Conservation (phyloP, 64 coral and sea anemone genomes). For the Dendronephthya gigantea region DNA sequence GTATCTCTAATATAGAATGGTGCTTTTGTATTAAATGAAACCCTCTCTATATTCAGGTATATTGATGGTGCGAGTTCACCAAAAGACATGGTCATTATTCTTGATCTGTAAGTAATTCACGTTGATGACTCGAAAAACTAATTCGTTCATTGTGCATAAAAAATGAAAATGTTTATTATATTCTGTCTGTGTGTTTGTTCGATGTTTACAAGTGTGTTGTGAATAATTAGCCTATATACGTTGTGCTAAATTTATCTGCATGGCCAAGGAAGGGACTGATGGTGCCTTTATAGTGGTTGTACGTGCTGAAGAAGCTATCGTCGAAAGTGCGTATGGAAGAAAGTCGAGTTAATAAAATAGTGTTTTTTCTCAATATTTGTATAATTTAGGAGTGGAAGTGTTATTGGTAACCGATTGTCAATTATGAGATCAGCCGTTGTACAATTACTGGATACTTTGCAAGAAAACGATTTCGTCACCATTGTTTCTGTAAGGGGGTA, state of each 20-base stretch:
- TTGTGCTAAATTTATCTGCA: too few species aligned
- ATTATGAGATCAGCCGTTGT: conserved; percentile 61
- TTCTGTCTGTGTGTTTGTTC: too few species aligned
- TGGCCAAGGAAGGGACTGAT: too few species aligned
- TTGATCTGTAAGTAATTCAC: conserved; percentile 72
- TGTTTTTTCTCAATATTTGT: not conserved
- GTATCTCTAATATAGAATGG: too few species aligned
- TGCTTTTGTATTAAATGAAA: not conserved
- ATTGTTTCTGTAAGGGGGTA: conserved; percentile 54
- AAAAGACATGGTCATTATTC: conserved; percentile 75
- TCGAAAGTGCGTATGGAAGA: too few species aligned
- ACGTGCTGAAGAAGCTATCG: too few species aligned
- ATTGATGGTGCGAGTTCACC: conserved; percentile 86
- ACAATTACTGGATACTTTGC: conserved; percentile 72
- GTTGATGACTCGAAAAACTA: too few species aligned
- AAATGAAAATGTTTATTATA: not conserved
- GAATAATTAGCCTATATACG: too few species aligned
- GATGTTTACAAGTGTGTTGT: not conserved
- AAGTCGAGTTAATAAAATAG: too few species aligned
- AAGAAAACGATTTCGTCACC: conserved; percentile 97
- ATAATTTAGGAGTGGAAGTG: conserved; percentile 74
- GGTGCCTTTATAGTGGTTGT: too few species aligned
- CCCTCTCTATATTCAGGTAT: conserved; percentile 38
- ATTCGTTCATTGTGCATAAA: not conserved
- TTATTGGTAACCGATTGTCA: conserved; percentile 62